Percentiles rank a stretch among this genome's conserved stretches.
Conservation (phyloP, 2,113 vertebrate genomes). For the Chloropsis cyanopogon region DNA sequence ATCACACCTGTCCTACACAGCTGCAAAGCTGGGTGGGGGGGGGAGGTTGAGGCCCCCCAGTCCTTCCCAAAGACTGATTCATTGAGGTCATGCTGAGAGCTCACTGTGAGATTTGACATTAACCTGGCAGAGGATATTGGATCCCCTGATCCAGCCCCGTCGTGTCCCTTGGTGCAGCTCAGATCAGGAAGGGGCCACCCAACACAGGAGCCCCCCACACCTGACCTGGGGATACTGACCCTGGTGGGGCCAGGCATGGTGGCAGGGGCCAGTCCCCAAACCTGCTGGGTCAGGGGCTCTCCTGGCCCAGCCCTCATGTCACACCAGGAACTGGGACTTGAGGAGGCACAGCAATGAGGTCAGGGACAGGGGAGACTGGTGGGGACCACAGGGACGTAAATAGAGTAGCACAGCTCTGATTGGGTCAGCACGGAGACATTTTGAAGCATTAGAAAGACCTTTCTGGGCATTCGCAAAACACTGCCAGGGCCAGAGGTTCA, state of each 20-base stretch:
- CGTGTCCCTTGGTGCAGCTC: not conserved
- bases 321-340: not conserved
- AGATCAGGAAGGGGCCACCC: not conserved
- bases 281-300: not conserved
- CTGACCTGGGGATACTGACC: not conserved
- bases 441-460: not conserved
- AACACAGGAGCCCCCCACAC: rapidly evolving
- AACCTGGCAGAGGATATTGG: not conserved
- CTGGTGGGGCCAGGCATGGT: rapidly evolving
- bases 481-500: not conserved
- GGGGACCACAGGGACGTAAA: rapidly evolving
- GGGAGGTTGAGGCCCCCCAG: rapidly evolving
- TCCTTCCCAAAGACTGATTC: no score
- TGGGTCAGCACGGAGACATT: rapidly evolving
- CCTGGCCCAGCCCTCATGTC: not conserved
- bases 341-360: rapidly evolving
- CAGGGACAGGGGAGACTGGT: not conserved
- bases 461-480: not conserved
- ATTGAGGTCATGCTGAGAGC: rapidly evolving
- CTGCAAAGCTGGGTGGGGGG: not conserved
- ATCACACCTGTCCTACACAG: not conserved
- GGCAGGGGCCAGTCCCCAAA: not conserved
- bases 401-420: not conserved
- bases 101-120: not conserved
- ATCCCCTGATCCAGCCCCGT: not conserved